phyloP scores from a whole-genome alignment of 2,888 invertebrate genomes.

The Zygogramma bicolorata region DNA sequence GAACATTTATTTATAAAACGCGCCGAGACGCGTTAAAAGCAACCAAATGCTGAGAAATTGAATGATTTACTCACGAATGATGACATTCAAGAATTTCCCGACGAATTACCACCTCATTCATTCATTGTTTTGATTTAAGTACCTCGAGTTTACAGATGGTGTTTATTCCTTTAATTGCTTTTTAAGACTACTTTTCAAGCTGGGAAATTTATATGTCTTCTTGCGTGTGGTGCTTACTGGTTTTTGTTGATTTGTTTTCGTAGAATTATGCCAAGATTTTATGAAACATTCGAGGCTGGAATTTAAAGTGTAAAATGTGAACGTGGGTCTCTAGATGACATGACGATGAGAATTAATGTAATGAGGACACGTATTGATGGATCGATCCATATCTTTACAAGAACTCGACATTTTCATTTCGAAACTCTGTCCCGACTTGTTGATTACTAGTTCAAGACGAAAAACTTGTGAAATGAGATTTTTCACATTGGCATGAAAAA shows the following conservation, averaged over 20 bases:
- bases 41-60: conserved; percentile 33
- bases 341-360: not conserved
- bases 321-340: not conserved
- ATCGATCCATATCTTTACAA: too few relatives aligned
- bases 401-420: too few relatives aligned
- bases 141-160: conserved; percentile 34
- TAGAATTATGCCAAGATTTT: conserved; percentile 16
- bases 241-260: conserved; percentile 22
- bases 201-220: conserved; percentile 29
- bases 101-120: conserved; percentile 43
- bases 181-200: conserved; percentile 39
- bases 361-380: not conserved
- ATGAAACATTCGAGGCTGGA: not conserved
- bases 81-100: conserved; percentile 36
- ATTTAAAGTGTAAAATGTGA: not conserved
- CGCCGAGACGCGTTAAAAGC: conserved; percentile 13
- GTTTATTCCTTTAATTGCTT: conserved; percentile 39
- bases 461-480: too few relatives aligned
- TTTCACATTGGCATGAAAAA: too few relatives aligned
- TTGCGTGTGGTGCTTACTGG: conserved; percentile 15
- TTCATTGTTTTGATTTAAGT: conserved; percentile 40
- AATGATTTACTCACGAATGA: conserved; percentile 40
- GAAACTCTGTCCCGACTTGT: too few relatives aligned
- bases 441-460: too few relatives aligned
- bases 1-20: conserved; percentile 49